Evolutionary conservation across 2,797 vertebrate species (phyloP).

Genomic region (Sebastes goodei): DNA sequence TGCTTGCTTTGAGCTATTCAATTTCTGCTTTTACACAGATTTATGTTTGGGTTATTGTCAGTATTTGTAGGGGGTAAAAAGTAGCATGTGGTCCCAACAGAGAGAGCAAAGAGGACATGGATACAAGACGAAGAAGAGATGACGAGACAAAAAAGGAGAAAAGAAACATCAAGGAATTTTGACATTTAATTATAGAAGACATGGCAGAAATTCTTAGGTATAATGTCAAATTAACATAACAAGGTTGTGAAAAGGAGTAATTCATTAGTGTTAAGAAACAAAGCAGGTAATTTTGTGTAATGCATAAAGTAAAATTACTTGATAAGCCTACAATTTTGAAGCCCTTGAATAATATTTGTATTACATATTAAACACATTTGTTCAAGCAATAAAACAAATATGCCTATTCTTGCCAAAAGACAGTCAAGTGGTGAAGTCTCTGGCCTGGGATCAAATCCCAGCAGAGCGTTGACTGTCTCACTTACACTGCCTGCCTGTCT

Average conservation of each 20-base stretch:
- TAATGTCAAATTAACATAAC: neutral
- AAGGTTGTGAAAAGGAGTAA: neutral
- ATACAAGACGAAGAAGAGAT: neutral
- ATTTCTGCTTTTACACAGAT: neutral
- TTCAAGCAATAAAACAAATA: neutral
- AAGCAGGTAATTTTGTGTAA: neutral
- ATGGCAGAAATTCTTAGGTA: neutral
- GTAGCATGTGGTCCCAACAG: neutral
- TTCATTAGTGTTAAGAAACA: neutral
- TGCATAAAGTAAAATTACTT: neutral
- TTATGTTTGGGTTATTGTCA: neutral
- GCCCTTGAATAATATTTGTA: neutral
- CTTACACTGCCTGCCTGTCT: slow-evolving; percentile 20
- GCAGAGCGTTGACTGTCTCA: slow-evolving; percentile 20
- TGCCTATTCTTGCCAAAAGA: slow-evolving; percentile 4
- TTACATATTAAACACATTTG: neutral
- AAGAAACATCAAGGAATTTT: neutral
- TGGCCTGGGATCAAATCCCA: slow-evolving; percentile 27
- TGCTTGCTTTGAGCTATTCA: neutral
- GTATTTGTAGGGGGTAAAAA: neutral
- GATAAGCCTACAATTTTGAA: neutral
- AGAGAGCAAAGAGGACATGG: neutral
- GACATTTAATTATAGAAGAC: neutral
- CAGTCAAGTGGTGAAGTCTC: slow-evolving; percentile 9
- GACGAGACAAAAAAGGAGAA: neutral